A percentile compares a stretch with the other conserved stretches of the same genome.
phyloP scores from a whole-genome alignment of 2,797 vertebrate species.

The Chrysocyon brachyurus region DNA sequence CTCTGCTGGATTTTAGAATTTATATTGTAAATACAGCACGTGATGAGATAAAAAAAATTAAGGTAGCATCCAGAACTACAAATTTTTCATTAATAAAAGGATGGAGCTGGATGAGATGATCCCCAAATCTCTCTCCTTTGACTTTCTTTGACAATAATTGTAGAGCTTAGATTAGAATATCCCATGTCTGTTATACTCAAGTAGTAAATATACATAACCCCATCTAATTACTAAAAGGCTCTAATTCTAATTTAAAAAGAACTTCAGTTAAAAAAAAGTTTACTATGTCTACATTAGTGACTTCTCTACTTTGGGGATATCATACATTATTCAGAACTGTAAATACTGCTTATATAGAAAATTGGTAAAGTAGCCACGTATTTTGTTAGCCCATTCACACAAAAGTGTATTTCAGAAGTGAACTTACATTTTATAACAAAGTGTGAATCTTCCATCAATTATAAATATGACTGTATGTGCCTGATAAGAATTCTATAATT shows the following conservation, averaged over 20 bases:
- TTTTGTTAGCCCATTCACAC: constrained; percentile 68
- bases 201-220: neutral
- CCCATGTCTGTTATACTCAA: neutral
- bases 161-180: neutral
- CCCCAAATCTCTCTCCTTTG: neutral
- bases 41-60: neutral
- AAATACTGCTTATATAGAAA: neutral
- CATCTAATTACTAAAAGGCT: neutral
- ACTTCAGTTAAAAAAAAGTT: neutral
- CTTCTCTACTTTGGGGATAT: neutral
- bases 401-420: constrained; percentile 51
- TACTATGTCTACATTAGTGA: neutral
- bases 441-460: constrained; percentile 1
- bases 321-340: neutral
- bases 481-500: constrained; percentile 75
- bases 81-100: neutral
- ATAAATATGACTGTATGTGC: constrained; percentile 64
- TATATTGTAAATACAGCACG: neutral
- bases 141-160: neutral
- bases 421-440: constrained; percentile 50
- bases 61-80: neutral
- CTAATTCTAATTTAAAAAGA: neutral
- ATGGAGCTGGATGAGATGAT: neutral
- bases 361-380: neutral
- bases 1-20: neutral